These are phyloP conservation scores for Drosophila pegasa DNA, from an alignment of 2,888 invertebrate genomes.

Conservation along the genomic window DNA sequence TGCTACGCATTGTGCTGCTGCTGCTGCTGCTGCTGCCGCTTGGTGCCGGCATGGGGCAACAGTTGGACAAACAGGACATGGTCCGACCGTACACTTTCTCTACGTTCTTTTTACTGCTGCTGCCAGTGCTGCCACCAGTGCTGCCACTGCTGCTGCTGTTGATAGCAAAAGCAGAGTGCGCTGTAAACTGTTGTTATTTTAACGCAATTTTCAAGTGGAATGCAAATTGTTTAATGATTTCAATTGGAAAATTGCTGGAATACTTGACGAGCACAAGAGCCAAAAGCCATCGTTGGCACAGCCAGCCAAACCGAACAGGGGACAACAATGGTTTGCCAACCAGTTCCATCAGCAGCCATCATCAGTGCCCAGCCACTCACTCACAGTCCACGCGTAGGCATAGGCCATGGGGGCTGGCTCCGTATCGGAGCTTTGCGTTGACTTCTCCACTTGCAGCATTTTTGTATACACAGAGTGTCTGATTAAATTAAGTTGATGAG, in stretches of 20 bases:
- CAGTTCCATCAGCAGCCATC: conserved; percentile 19
- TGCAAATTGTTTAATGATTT: conserved; percentile 84
- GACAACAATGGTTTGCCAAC: conserved; percentile 58
- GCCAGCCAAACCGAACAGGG: conserved; percentile 44
- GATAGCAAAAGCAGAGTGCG: conserved; percentile 34
- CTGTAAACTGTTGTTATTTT: conserved; percentile 80
- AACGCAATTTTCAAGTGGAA: conserved; percentile 84
- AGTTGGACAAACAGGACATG: conserved; percentile 46
- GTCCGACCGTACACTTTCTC: conserved; percentile 38
- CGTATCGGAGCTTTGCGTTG: conserved; percentile 9
- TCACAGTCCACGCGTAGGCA: conserved; percentile 61
- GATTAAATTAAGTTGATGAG: conserved; percentile 82
- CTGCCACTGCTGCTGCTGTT: conserved; percentile 18
- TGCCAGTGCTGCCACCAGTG: conserved; percentile 5
- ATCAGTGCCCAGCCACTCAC: conserved; percentile 16
- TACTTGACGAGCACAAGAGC: conserved; percentile 70
- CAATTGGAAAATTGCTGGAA: conserved; percentile 84
- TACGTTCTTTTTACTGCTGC: conserved; percentile 29
- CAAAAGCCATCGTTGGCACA: conserved; percentile 37
- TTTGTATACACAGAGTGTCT: conserved; percentile 78
- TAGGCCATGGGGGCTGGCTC: conserved; percentile 23
- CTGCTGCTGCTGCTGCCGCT: too few species aligned
- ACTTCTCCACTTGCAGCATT: conserved; percentile 65
- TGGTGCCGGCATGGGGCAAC: conserved; percentile 16
- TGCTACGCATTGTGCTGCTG: conserved; percentile 66